A percentile compares a stretch with the other conserved stretches of the same genome.
phyloP scores from a whole-genome alignment of 2,113 vertebrate genomes.

The Mionectes macconnelli region DNA sequence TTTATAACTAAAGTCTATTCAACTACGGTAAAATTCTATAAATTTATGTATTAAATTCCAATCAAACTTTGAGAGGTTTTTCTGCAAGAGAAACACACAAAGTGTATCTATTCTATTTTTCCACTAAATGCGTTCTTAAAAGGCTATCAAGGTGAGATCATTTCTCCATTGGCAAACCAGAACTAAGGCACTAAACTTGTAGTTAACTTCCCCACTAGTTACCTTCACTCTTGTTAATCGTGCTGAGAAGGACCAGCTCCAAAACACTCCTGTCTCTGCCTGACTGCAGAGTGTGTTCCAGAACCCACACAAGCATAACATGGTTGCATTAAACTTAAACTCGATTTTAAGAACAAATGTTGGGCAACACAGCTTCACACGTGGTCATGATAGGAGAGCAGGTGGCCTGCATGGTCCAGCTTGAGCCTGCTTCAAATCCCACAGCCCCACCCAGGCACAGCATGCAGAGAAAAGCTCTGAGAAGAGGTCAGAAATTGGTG shows the following conservation, averaged over 20 bases:
- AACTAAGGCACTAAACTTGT: background rate
- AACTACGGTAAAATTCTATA: background rate
- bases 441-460: background rate
- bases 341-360: background rate
- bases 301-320: background rate
- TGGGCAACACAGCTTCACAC: background rate
- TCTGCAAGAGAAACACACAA: background rate
- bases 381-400: background rate
- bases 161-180: background rate
- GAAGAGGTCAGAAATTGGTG: background rate
- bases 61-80: background rate
- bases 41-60: background rate
- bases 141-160: background rate
- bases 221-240: background rate
- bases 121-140: background rate
- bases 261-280: background rate
- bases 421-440: background rate
- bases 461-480: background rate
- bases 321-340: background rate
- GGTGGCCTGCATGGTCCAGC: background rate
- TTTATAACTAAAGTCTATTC: background rate
- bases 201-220: background rate
- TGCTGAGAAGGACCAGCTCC: background rate
- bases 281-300: background rate
- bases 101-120: background rate